Base-by-base conservation (phyloP, 2,888 invertebrate genomes). In the Baccha elongata region DNA sequence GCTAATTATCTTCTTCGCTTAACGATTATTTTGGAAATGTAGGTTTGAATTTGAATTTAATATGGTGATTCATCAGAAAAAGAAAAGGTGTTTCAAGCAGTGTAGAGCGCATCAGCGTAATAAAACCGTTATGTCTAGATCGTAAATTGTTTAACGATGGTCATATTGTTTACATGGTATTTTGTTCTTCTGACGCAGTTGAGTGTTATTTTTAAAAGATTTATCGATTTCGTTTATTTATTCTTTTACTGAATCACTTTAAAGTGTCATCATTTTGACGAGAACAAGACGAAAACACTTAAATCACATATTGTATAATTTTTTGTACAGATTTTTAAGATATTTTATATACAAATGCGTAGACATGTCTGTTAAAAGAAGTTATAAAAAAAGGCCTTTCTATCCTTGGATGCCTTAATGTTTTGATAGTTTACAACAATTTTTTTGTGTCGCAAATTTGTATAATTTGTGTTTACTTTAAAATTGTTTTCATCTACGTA, bases 61-160 rank as follows among this genome's bases (percentile, higher is more conserved):
- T 65, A 40, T 23, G 50, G 23, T 80, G 79, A 80, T 68, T 79
- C 74, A 80, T 17, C 35, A 32, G 29, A 7, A 6, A 32, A 6
- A n/a, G n/a, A n/a, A 32, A 32, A 32, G 29, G 29, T 32, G 8
- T 32, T 32, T 26, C 3, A 6, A 26, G 6, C 6, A 8, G 29
- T 32, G 23, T 32, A 32, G 8, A 32, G 8, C 4, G 13, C 74
- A 58, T 42, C 65, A 52, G 37, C 65, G 15, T 21, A 65, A 58
- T 50, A 26, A 32, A 50, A 23, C 3, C 60, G 21, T 50, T 75
- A 60, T 26, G 74, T 32, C 29, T 32, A 23, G 65, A 48, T 80
- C 64, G 69, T 60, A 60, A 44, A 60, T 75, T 64, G 15, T 44
- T 58, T 65, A 64, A 69, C 40, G 64, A 75, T 74, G 19, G 80